Percentiles rank a stretch among this genome's conserved stretches.
Conservation (phyloP, 1,140 invertebrate species). For the Cydia splendana region DNA sequence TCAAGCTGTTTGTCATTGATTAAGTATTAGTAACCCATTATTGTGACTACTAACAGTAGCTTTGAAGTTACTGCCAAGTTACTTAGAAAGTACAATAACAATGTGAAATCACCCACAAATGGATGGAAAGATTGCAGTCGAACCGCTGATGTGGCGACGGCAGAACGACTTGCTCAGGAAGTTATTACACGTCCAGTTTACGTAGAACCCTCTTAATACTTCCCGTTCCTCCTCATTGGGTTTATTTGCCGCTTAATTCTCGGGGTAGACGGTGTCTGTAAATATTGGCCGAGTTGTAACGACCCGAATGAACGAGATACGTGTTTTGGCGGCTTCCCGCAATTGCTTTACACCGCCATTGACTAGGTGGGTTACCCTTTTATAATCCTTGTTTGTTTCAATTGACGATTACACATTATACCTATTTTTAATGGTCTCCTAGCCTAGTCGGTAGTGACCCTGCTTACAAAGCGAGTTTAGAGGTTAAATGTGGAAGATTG, state of each 20-base stretch:
- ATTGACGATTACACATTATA: neutral
- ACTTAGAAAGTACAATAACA: slow-evolving; percentile 44
- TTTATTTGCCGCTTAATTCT: slow-evolving; percentile 38
- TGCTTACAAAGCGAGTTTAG: neutral
- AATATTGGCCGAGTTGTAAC: slow-evolving; percentile 56
- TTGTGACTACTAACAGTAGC: neutral
- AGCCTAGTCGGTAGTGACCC: too few relatives aligned
- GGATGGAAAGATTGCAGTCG: slow-evolving; percentile 58
- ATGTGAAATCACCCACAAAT: slow-evolving; percentile 61
- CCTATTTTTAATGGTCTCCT: too few relatives aligned
- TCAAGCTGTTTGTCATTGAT: neutral
- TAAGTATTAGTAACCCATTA: neutral
- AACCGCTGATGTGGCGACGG: slow-evolving; percentile 71
- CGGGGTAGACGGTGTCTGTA: slow-evolving; percentile 45
- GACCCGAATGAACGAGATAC: slow-evolving; percentile 69
- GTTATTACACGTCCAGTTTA: slow-evolving; percentile 60
- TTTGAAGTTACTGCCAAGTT: neutral
- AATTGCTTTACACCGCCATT: slow-evolving; percentile 62
- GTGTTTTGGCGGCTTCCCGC: slow-evolving; percentile 70
- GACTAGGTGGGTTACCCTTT: slow-evolving; percentile 40
- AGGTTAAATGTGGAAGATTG: too few relatives aligned
- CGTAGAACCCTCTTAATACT: slow-evolving; percentile 47
- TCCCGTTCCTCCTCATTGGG: slow-evolving; percentile 36
- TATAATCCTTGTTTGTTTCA: slow-evolving; percentile 10
- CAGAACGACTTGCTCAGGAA: slow-evolving; percentile 64